Conservation (phyloP, 2,113 vertebrate species). For the Anarhynchus alexandrinus region DNA sequence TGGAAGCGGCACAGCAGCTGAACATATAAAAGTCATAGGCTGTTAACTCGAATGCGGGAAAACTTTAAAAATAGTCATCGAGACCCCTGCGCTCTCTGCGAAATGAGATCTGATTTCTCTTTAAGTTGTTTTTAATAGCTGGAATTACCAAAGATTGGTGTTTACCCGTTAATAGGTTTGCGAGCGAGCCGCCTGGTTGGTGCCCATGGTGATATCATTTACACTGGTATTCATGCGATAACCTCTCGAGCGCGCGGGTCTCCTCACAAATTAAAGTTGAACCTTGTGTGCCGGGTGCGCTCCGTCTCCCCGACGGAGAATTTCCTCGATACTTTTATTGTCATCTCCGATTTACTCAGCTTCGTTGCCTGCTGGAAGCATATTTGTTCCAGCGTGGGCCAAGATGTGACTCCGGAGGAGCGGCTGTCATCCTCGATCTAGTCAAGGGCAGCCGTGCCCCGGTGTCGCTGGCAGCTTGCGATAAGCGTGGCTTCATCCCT, state of each 20-base stretch:
- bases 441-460: background rate
- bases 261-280: conserved; percentile 18
- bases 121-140: conserved; percentile 75
- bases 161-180: conserved; percentile 49
- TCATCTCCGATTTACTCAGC: conserved; percentile 26
- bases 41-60: conserved; percentile 17
- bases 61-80: conserved; percentile 47
- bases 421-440: background rate
- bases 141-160: conserved; percentile 60
- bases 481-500: background rate
- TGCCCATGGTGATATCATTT: conserved; percentile 35
- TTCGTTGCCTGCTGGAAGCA: background rate
- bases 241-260: background rate
- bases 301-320: background rate
- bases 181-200: conserved; percentile 44
- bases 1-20: conserved; percentile 30
- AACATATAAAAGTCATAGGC: background rate
- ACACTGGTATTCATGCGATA: conserved; percentile 3
- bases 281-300: background rate
- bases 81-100: conserved; percentile 49
- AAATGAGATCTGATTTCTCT: conserved; percentile 71
- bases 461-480: rapidly evolving
- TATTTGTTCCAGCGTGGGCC: conserved; percentile 1
- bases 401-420: background rate
- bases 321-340: conserved; percentile 27